phyloP scores from a whole-genome alignment of 2,113 vertebrate species.

The Hemiprocne comata region DNA sequence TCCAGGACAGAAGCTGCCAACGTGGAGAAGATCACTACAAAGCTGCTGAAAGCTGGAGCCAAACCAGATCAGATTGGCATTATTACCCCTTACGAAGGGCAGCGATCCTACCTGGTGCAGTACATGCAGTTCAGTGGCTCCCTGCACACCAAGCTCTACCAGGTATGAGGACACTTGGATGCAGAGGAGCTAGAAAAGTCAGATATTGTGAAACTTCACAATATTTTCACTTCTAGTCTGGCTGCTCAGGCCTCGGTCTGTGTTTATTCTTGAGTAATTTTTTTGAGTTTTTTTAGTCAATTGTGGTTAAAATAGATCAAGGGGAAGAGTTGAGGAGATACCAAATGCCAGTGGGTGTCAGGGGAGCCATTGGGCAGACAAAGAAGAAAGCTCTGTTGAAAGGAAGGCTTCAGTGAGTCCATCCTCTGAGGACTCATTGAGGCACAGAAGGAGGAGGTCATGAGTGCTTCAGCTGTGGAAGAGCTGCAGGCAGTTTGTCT shows the following conservation, averaged over 20 bases:
- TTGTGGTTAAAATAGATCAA: not conserved
- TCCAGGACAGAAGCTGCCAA: slow-evolving; percentile 95
- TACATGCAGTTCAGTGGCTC: slow-evolving; percentile 99
- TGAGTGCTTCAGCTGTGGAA: not conserved
- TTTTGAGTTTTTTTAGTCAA: not conserved
- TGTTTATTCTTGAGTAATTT: not conserved
- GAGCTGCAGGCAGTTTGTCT: not conserved
- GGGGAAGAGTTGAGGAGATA: not conserved
- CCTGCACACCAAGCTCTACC: slow-evolving; percentile 98
- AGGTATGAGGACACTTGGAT: slow-evolving; percentile 77
- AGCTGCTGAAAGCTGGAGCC: slow-evolving; percentile 93
- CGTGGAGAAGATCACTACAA: slow-evolving; percentile 98
- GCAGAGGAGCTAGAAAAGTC: not conserved
- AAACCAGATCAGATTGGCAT: slow-evolving; percentile 98
- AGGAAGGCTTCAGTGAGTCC: not conserved
- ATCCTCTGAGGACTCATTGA: not conserved
- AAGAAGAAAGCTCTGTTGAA: not conserved
- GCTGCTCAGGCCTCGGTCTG: not conserved
- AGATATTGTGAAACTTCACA: not conserved
- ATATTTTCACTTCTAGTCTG: not conserved
- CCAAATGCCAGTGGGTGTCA: not conserved
- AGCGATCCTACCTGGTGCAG: slow-evolving; percentile 97
- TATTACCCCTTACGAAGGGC: slow-evolving; percentile 96
- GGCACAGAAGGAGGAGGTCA: not conserved
- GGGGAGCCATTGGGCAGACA: not conserved